A percentile compares a stretch with the other conserved stretches of the same genome.
Evolutionary conservation across 2,888 invertebrate genomes (phyloP).

Genomic region (Pristionchus arcanus): DNA sequence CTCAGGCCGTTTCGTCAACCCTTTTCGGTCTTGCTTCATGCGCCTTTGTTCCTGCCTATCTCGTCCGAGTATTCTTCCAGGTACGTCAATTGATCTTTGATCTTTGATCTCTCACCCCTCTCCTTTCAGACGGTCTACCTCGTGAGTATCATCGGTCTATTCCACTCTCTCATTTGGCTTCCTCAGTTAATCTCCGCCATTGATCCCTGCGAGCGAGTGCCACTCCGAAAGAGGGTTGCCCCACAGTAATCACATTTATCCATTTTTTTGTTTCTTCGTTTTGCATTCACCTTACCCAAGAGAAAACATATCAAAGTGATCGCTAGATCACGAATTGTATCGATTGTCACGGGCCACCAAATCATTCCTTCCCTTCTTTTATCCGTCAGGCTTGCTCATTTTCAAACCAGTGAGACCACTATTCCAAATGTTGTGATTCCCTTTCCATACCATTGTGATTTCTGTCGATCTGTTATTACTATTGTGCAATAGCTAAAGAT

Average conservation of each 20-base stretch:
- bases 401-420: slow-evolving; percentile 27
- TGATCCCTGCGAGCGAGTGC: slow-evolving; percentile 77
- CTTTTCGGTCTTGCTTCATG: slow-evolving; percentile 71
- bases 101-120: neutral
- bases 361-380: neutral
- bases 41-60: slow-evolving; percentile 76
- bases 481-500: slow-evolving; percentile 4
- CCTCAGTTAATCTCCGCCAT: slow-evolving; percentile 78
- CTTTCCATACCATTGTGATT: slow-evolving; percentile 42
- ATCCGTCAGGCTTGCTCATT: slow-evolving; percentile 14
- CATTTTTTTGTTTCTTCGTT: neutral
- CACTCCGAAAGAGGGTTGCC: slow-evolving; percentile 64
- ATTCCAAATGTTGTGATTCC: slow-evolving; percentile 45
- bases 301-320: slow-evolving; percentile 47
- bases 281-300: neutral
- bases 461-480: slow-evolving; percentile 22
- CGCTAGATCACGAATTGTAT: neutral
- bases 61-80: slow-evolving; percentile 78
- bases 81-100: slow-evolving; percentile 8
- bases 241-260: neutral
- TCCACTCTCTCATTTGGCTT: slow-evolving; percentile 76
- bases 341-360: slow-evolving; percentile 6
- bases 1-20: slow-evolving; percentile 78
- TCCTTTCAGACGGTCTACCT: slow-evolving; percentile 76
- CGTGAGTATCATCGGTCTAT: slow-evolving; percentile 75